These are phyloP conservation scores for Patagioenas fasciata DNA, from an alignment of 2,113 vertebrate species.

Conservation along the genomic window DNA sequence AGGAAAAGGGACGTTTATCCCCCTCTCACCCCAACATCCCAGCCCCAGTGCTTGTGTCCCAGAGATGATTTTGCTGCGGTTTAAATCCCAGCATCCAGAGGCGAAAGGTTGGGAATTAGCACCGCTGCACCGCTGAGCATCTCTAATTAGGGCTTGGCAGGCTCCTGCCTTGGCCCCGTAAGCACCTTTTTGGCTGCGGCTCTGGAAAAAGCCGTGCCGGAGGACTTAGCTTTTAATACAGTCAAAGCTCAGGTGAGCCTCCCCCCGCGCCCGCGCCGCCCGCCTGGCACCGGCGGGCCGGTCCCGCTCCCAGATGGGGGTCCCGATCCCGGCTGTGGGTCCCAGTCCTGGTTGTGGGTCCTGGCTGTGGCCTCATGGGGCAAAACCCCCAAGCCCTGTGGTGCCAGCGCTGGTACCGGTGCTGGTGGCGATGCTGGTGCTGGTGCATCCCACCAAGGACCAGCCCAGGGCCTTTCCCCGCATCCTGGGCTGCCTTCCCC, in stretches of 20 bases:
- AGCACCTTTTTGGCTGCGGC: slow-evolving; percentile 54
- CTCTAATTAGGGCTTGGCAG: slow-evolving; percentile 57
- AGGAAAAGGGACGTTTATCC: not conserved
- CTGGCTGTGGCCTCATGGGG: fast-evolving
- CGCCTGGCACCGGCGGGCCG: fast-evolving
- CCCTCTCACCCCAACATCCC: not conserved
- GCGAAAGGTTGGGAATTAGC: slow-evolving; percentile 1
- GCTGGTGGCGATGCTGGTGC: not conserved
- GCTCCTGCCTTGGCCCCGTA: not conserved
- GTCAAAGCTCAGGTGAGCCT: slow-evolving; percentile 16
- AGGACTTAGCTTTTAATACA: slow-evolving; percentile 48
- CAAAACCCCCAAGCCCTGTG: not conserved
- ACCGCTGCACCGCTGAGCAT: not conserved
- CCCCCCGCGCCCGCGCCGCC: not conserved
- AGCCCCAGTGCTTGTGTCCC: fast-evolving
- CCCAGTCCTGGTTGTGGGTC: no score
- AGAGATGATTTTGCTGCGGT: fast-evolving
- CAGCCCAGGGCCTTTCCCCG: not conserved
- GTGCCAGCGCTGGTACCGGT: no score
- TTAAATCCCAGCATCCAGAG: not conserved
- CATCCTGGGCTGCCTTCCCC: not conserved
- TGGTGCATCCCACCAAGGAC: not conserved
- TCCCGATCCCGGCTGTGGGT: no score
- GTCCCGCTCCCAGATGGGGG: no score
- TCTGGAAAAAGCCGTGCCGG: slow-evolving; percentile 42